phyloP scores from a whole-genome alignment of 2,888 invertebrate genomes.

The Bhutanitis thaidina region DNA sequence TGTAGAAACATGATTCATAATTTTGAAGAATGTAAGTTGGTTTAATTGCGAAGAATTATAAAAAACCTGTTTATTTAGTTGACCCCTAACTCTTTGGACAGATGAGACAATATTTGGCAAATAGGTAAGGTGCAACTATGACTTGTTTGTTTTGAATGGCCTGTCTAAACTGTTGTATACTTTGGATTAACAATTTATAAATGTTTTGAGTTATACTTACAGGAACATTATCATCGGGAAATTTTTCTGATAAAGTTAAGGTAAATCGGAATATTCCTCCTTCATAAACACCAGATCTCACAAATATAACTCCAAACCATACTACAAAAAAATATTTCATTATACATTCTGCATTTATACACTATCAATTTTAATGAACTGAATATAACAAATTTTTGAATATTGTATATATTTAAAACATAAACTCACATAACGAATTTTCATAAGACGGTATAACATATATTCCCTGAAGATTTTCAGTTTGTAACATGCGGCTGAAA shows the following conservation, averaged over 20 bases:
- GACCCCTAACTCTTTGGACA: no score
- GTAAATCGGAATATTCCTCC: conserved; percentile 95
- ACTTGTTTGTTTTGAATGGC: no score
- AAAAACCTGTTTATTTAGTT: no score
- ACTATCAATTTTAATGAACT: no score
- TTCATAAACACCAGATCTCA: conserved; percentile 92
- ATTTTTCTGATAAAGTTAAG: conserved; percentile 90
- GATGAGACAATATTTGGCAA: no score
- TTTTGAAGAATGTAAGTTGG: no score
- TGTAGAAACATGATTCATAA: no score
- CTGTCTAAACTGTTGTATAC: no score
- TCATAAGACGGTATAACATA: conserved; percentile 96
- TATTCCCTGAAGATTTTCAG: conserved; percentile 91
- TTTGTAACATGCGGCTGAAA: conserved; percentile 89
- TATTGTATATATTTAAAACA: neutral
- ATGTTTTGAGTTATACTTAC: conserved; percentile 83
- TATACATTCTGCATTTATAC: no score
- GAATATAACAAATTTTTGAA: neutral
- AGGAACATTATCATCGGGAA: conserved; percentile 91
- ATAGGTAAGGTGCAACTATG: no score
- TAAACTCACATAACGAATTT: conserved; percentile 87
- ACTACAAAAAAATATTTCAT: conserved; percentile 68
- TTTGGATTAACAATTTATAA: no score
- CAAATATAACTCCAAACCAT: conserved; percentile 95
- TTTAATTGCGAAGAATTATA: no score